phyloP scores from a whole-genome alignment of 2,113 vertebrate species.

The Calonectris borealis region DNA sequence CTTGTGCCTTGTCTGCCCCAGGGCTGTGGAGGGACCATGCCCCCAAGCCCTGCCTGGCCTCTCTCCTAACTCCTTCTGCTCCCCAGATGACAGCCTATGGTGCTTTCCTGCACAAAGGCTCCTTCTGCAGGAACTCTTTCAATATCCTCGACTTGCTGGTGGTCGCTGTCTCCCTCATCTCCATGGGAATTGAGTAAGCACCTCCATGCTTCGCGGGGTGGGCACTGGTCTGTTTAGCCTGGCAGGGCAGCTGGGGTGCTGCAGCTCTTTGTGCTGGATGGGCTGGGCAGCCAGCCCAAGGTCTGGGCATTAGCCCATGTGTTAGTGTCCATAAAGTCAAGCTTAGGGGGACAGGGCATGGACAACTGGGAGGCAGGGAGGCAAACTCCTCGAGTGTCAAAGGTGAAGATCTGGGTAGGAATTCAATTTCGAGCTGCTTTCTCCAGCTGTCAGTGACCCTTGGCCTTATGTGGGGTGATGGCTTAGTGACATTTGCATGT shows the following conservation, averaged over 20 bases:
- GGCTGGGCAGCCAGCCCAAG: background rate
- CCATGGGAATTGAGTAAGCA: constrained; percentile 93
- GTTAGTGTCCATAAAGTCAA: fast-evolving
- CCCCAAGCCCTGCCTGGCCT: background rate
- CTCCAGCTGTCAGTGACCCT: background rate
- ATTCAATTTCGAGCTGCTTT: background rate
- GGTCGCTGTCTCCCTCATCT: constrained; percentile 93
- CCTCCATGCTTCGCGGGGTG: background rate
- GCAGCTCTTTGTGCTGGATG: background rate
- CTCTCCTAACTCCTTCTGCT: background rate
- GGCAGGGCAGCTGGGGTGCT: background rate
- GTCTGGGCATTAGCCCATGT: background rate
- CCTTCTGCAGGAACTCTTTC: constrained; percentile 97
- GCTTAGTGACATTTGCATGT: fast-evolving
- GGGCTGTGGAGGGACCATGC: background rate
- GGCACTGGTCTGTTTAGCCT: background rate
- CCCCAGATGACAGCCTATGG: constrained; percentile 94
- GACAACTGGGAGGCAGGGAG: background rate
- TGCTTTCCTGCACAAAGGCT: constrained; percentile 94
- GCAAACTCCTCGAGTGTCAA: background rate
- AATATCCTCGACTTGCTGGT: constrained; percentile 97
- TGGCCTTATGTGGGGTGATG: background rate
- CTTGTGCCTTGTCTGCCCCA: background rate
- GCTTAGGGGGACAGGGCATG: background rate
- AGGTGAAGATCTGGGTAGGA: background rate